Base-by-base conservation (phyloP, 2,113 vertebrate genomes). In the Platichthys stellatus region DNA sequence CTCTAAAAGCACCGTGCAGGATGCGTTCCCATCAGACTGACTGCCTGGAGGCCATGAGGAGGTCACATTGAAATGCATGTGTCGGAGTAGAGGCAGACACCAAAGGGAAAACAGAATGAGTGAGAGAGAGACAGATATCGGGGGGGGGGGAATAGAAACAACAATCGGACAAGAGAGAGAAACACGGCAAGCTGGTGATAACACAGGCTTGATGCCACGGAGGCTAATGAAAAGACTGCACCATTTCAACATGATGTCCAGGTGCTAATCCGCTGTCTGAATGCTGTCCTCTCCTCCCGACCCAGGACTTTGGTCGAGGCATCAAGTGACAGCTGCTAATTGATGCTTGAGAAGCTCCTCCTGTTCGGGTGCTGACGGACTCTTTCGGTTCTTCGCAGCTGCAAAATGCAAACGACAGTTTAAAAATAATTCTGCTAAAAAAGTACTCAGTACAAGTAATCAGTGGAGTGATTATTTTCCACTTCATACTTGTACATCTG, bases 21-120 rank as follows among this genome's bases (percentile, higher is more conserved):
- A 87, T 79, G 64, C 23, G 54, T 61, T 81, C 83, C 87, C 74
- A 62, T 80, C 67, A 79, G 83, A 73, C 81, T 20, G 79, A 59
- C 60, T 63, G 83, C 86, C 82, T 73, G 73, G 56, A 88, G 89
- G 90, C 82, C 75, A 63, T 31, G 18, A 23, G 73, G 73, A 61
- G 87, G 86, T 87, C 87, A 90, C 87, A 82, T 77, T 87, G 82
- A 89, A 89, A 87, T 60, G 75, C 81, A 86, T 66, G 82, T 15
- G 43, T 63, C 23, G 17, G 40, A 75, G 57, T 62, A 80, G 63
- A 85, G 64, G 68, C 12, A 73, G 40, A 56, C 47, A 53, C 11
- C n/a, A 66, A 75, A 40, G 43, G 31, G 54, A 43, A 21, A 66
- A 57, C 17, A 35, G 18, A 45, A 64, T 69, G 14, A 31, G 18